Base-by-base conservation (phyloP, 2,888 invertebrate genomes). In the Ashinkailepas kermadecensis region DNA sequence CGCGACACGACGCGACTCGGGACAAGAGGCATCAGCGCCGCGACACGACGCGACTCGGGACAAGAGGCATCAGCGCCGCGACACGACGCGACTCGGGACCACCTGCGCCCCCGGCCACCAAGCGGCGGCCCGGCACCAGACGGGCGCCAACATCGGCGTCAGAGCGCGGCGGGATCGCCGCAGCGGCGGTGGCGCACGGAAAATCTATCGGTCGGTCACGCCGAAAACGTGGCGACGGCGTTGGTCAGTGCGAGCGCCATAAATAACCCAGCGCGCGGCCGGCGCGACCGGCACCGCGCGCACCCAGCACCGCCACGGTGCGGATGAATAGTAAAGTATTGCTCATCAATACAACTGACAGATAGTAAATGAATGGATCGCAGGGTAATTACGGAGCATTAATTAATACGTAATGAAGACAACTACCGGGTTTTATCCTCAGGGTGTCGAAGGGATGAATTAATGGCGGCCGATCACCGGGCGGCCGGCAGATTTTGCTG, bases 391-490 rank as follows among this genome's bases (percentile, higher is more conserved):
- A 70, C 70, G 6, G 15, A 18, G 54, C 70, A 70, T 70, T 70
- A 70, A 70, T 70, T 70, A 70, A 70, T 54, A 70, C 70, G 15
- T 70, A 25, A 70, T 70, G 70, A 70, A 70, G 70, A 70, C 70
- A 54, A 54, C 70, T 70, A 70, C 70, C 54, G 70, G 70, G 54
- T 54, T 70, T 39, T 70, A 70, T 70, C 39, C 70, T 70, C 54
- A 70, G 70, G 70, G 70, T 70, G 70, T 70, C 70, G 70, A 70
- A 54, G 70, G 70, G 70, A 70, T 70, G 70, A 70, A 70, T 70
- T 70, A 70, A 70, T 70, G 39, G 39, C 25, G 11, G 25, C 67
- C 10, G 23, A 23, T 11, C 25, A 21, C 67, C 25, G 67, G 67
- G 67, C 25, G 67, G 67, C 12, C 9, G 23, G 12, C 23, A 25